These are phyloP conservation scores for Meloidogyne floridensis DNA, from an alignment of 1,140 invertebrate genomes.

Conservation along the genomic window DNA sequence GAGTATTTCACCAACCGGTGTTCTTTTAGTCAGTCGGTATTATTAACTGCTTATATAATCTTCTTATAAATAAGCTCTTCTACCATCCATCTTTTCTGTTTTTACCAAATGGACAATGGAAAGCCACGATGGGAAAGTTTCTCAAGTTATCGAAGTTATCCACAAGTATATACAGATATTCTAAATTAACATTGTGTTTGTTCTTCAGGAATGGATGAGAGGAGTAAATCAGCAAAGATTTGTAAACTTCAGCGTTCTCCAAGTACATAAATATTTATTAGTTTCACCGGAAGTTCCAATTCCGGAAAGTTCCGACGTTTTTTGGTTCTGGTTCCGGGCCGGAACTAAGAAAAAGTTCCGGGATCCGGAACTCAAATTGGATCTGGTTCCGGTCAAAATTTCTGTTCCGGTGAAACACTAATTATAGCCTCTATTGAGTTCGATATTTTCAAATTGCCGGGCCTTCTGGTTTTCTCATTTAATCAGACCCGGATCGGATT, in stretches of 20 bases:
- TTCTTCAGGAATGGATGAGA: background rate
- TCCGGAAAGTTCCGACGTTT: no score
- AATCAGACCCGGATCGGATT: no score
- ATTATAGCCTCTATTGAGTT: no score
- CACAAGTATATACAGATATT: background rate
- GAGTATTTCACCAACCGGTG: constrained; percentile 43
- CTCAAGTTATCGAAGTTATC: constrained; percentile 7
- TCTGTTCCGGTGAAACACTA: no score
- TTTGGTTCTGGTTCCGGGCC: no score
- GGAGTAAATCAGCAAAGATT: background rate
- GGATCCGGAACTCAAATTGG: no score
- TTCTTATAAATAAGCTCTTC: background rate
- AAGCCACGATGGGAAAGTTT: constrained; percentile 8
- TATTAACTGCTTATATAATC: background rate
- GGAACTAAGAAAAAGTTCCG: no score
- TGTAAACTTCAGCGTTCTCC: background rate
- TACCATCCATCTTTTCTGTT: background rate
- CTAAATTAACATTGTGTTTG: background rate
- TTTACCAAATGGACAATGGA: background rate
- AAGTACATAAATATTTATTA: background rate
- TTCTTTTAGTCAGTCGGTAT: constrained; percentile 35
- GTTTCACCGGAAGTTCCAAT: no score
- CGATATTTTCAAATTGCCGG: no score
- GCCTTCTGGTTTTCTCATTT: no score
- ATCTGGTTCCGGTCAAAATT: no score